phyloP scores from a whole-genome alignment of 2,797 vertebrate genomes.

The Pempheris klunzingeri region DNA sequence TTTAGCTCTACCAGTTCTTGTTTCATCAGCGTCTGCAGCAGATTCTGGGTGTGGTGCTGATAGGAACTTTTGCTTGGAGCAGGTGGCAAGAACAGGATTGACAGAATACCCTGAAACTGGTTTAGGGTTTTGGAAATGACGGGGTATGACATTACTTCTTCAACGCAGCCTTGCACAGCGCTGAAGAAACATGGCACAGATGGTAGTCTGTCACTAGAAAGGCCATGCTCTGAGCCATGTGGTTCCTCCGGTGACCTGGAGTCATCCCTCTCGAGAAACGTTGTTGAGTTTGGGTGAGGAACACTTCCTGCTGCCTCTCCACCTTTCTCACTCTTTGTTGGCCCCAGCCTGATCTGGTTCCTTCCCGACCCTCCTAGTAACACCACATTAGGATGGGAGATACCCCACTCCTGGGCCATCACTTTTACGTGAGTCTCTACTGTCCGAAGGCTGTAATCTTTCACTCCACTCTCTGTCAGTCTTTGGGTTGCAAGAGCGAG shows the following conservation, averaged over 20 bases:
- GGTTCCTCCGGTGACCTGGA: constrained; percentile 57
- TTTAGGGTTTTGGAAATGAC: constrained; percentile 71
- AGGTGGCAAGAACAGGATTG: constrained; percentile 41
- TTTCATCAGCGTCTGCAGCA: constrained; percentile 54
- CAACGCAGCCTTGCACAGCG: constrained; percentile 77
- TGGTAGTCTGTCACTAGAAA: constrained; percentile 36
- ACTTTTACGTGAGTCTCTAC: constrained; percentile 66
- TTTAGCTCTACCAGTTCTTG: constrained; percentile 61
- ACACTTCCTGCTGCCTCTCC: constrained; percentile 40
- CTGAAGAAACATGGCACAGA: constrained; percentile 82
- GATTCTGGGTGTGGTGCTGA: constrained; percentile 31
- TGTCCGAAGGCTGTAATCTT: constrained; percentile 50
- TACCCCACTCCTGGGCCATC: constrained; percentile 81
- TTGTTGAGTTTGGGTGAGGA: constrained; percentile 73
- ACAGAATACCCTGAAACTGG: constrained; percentile 68
- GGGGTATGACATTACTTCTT: constrained; percentile 78
- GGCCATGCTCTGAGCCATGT: constrained; percentile 3
- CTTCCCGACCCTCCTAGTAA: constrained; percentile 73
- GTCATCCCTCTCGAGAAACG: constrained; percentile 73
- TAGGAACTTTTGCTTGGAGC: constrained; percentile 16
- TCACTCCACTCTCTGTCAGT: constrained; percentile 51
- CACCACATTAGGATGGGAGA: constrained; percentile 69
- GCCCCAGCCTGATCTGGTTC: constrained; percentile 27
- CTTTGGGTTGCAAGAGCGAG: constrained; percentile 73
- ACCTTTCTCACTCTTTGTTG: constrained; percentile 25